Evolutionary conservation across 1,140 invertebrate species (phyloP).

Genomic region (Nephila pilipes): DNA sequence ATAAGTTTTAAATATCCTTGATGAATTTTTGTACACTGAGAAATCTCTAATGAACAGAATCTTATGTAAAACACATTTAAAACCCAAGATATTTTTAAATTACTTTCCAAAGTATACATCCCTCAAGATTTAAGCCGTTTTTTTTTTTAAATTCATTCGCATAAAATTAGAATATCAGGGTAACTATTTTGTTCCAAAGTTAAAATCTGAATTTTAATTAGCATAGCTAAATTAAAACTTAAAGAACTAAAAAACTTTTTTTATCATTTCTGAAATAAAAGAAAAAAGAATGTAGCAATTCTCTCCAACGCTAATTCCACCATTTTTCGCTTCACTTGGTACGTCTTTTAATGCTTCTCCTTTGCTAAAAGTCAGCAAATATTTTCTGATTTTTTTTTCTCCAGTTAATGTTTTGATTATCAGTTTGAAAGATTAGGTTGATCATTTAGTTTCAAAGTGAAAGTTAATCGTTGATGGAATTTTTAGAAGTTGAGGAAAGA

Average conservation of each 20-base stretch:
- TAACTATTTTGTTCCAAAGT: background rate
- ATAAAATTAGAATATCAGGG: too few relatives aligned
- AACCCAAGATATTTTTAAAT: too few relatives aligned
- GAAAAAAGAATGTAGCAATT: background rate
- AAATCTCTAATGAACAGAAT: too few relatives aligned
- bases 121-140: too few relatives aligned
- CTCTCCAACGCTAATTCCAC: background rate
- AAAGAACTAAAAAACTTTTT: background rate
- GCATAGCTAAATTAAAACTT: background rate
- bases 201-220: constrained; percentile 11
- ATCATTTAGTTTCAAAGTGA: background rate
- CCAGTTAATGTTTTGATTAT: constrained; percentile 1
- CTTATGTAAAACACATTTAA: too few relatives aligned
- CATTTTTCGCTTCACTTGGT: background rate
- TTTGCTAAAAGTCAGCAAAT: background rate
- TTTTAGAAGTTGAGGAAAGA: background rate
- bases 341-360: background rate
- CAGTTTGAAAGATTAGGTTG: background rate
- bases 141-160: too few relatives aligned
- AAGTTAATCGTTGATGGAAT: constrained; percentile 3
- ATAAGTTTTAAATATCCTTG: too few relatives aligned
- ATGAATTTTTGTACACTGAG: too few relatives aligned
- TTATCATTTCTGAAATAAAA: background rate
- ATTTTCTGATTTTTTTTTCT: background rate
- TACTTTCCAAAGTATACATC: too few relatives aligned